Conservation (phyloP, 2,113 vertebrate species). For the Amphilophus citrinellus region DNA sequence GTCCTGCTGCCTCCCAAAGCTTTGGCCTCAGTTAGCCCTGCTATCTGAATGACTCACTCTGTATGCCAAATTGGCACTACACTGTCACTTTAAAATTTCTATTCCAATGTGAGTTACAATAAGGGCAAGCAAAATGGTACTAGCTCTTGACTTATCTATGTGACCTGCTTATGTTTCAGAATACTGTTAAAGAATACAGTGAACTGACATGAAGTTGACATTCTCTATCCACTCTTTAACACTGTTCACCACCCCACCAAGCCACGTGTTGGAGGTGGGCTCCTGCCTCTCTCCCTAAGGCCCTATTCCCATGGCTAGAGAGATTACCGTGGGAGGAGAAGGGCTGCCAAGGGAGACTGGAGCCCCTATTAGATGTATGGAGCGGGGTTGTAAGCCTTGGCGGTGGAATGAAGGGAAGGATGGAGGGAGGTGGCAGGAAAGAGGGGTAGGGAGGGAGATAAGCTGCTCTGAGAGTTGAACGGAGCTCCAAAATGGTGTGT, state of each 20-base stretch:
- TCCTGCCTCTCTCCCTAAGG: slow-evolving; percentile 52
- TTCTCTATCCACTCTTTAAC: slow-evolving; percentile 39
- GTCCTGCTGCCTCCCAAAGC: slow-evolving; percentile 19
- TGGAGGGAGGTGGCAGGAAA: slow-evolving; percentile 70
- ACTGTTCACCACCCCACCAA: slow-evolving; percentile 23
- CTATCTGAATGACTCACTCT: slow-evolving; percentile 8
- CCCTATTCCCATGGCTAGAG: slow-evolving; percentile 73
- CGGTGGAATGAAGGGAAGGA: slow-evolving; percentile 56
- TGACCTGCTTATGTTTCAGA: neutral
- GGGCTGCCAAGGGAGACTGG: slow-evolving; percentile 69
- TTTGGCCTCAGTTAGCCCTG: slow-evolving; percentile 29
- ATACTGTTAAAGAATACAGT: neutral
- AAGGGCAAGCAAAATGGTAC: slow-evolving; percentile 12
- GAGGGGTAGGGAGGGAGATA: slow-evolving; percentile 69
- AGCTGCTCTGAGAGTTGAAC: slow-evolving; percentile 78
- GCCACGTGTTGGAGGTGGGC: slow-evolving; percentile 77
- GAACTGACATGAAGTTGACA: slow-evolving; percentile 67
- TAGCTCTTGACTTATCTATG: neutral
- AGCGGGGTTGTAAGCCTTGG: slow-evolving; percentile 67
- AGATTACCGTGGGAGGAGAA: slow-evolving; percentile 81
- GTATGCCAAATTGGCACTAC: slow-evolving; percentile 20
- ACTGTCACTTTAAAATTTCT: slow-evolving; percentile 15
- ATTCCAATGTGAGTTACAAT: slow-evolving; percentile 9
- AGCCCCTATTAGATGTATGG: slow-evolving; percentile 73
- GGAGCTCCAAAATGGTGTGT: slow-evolving; percentile 77